A percentile compares a stretch with the other conserved stretches of the same genome.
Evolutionary conservation across 2,113 vertebrate genomes (phyloP).

Genomic region (Tupaia tana): DNA sequence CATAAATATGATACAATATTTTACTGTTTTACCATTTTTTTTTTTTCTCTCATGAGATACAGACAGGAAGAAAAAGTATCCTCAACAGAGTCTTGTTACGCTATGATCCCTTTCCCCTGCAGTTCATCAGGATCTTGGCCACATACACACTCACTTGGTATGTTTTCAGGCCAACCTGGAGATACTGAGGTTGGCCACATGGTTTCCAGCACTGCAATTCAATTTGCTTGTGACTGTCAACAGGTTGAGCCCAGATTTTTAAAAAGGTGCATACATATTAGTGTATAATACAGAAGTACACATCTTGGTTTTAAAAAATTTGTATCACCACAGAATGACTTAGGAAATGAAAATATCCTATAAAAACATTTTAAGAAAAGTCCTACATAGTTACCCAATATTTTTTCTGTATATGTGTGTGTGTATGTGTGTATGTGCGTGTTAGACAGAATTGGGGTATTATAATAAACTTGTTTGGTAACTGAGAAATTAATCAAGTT

Average conservation of each 20-base stretch:
- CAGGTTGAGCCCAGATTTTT: background rate
- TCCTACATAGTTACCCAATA: background rate
- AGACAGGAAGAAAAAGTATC: no score
- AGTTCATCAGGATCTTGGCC: no score
- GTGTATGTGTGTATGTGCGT: background rate
- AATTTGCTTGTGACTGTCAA: no score
- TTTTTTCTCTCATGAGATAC: no score
- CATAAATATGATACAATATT: background rate
- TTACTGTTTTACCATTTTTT: background rate
- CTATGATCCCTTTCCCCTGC: no score
- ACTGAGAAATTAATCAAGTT: background rate
- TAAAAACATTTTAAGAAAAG: background rate
- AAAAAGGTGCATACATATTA: background rate
- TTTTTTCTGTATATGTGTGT: background rate
- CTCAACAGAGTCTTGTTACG: no score
- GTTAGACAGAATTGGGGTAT: background rate
- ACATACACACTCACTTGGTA: no score
- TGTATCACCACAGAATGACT: background rate
- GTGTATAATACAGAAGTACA: background rate
- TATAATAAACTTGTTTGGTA: background rate
- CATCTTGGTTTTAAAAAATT: background rate
- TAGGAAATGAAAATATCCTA: background rate
- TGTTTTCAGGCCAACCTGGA: no score
- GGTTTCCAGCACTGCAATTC: no score
- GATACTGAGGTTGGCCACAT: no score